phyloP scores from a whole-genome alignment of 2,888 invertebrate species.

The Tromatobia lineatoria region DNA sequence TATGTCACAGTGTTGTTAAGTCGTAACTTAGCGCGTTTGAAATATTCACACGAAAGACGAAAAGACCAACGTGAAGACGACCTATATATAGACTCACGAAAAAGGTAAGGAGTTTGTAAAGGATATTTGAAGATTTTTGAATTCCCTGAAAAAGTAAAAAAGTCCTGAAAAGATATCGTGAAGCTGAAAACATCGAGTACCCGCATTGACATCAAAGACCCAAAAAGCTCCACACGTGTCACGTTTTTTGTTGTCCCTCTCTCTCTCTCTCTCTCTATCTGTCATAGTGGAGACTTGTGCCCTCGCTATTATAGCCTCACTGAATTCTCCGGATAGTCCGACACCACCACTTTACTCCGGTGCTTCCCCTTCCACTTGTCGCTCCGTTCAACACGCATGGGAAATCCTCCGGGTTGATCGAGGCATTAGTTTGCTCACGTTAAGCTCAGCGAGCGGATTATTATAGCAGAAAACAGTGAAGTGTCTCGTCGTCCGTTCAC shows the following conservation, averaged over 20 bases:
- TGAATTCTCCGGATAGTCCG: constrained; percentile 52
- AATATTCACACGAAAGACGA: neutral
- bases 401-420: neutral
- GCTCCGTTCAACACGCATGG: constrained; percentile 22
- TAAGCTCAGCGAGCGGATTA: neutral
- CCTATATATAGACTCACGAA: neutral
- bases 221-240: constrained; percentile 20
- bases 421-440: neutral
- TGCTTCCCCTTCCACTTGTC: neutral
- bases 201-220: neutral
- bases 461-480: neutral
- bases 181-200: neutral
- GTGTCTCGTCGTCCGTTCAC: neutral
- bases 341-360: constrained; percentile 54
- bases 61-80: neutral
- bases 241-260: neutral
- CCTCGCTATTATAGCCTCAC: constrained; percentile 38
- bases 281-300: constrained; percentile 16
- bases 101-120: neutral
- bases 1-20: neutral
- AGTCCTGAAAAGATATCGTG: neutral
- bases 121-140: neutral
- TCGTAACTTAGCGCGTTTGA: neutral
- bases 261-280: neutral
- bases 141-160: neutral